Percentiles rank a stretch among this genome's conserved stretches.
These are phyloP conservation scores for Pollenia labialis DNA, from an alignment of 2,888 invertebrate species.

Conservation along the genomic window DNA sequence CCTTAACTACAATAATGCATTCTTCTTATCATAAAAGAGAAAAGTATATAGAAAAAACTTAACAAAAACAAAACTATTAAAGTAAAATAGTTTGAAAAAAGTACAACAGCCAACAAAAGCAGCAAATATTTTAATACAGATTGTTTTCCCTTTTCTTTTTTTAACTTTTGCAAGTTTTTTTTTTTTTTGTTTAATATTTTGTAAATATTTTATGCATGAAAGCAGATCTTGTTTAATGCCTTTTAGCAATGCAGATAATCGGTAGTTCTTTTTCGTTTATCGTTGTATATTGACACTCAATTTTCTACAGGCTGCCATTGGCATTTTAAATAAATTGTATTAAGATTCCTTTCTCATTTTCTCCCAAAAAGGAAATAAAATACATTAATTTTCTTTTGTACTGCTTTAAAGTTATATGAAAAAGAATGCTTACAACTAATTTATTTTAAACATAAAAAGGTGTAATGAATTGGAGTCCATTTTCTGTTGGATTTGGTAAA, in stretches of 20 bases:
- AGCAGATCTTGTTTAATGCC: slow-evolving; percentile 41
- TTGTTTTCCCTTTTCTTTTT: slow-evolving; percentile 12
- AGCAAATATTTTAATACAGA: slow-evolving; percentile 35
- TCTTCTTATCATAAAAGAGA: background rate
- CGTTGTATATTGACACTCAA: slow-evolving; percentile 65
- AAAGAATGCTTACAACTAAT: too few relatives aligned
- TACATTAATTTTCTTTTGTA: background rate
- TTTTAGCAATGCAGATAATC: slow-evolving; percentile 66
- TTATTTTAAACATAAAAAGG: too few relatives aligned
- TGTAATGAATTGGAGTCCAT: too few relatives aligned
- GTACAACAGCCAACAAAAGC: background rate
- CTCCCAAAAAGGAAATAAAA: background rate
- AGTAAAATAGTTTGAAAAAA: slow-evolving; percentile 17
- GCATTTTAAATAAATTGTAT: slow-evolving; percentile 57
- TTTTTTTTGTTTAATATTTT: slow-evolving; percentile 28
- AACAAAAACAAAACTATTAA: slow-evolving; percentile 10
- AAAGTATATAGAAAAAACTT: background rate
- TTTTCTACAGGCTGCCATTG: slow-evolving; percentile 52
- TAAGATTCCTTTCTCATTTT: slow-evolving; percentile 32
- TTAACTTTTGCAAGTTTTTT: background rate
- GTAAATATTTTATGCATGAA: slow-evolving; percentile 46
- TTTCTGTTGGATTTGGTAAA: too few relatives aligned
- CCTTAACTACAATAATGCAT: background rate
- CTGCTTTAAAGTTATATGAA: background rate
- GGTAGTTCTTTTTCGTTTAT: slow-evolving; percentile 64